Percentiles rank a stretch among this genome's conserved stretches.
Conservation (phyloP, 2,113 vertebrate genomes). For the Ophthalmolycus amberensis region DNA sequence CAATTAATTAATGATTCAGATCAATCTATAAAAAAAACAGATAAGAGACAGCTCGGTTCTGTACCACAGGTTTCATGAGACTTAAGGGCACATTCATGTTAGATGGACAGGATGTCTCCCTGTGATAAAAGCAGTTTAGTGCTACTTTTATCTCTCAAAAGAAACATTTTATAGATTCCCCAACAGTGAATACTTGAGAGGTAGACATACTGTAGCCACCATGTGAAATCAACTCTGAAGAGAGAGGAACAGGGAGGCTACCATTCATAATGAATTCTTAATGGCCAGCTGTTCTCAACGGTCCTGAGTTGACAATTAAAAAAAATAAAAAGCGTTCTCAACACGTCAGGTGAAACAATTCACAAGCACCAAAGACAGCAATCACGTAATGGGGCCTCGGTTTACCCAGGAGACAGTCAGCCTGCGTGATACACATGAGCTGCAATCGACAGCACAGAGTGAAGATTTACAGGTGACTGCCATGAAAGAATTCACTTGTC, state of each 20-base stretch:
- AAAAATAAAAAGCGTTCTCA: neutral
- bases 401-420: constrained; percentile 14
- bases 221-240: constrained; percentile 15
- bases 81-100: neutral
- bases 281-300: constrained; percentile 21
- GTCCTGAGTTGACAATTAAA: neutral
- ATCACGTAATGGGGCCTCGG: constrained; percentile 17
- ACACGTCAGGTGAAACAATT: constrained; percentile 34
- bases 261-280: constrained; percentile 14
- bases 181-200: neutral
- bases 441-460: constrained; percentile 17
- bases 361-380: constrained; percentile 8
- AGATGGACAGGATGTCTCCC: neutral
- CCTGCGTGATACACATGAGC: constrained; percentile 9
- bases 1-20: neutral
- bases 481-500: constrained; percentile 26
- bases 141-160: neutral
- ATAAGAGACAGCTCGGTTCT: neutral
- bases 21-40: neutral
- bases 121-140: neutral
- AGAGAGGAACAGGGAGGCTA: neutral
- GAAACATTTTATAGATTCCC: neutral
- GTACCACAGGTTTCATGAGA: neutral
- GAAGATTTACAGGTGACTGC: constrained; percentile 32
- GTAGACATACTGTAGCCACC: neutral